phyloP scores from a whole-genome alignment of 1,140 invertebrate species.

The Phenacoccus solenopsis region DNA sequence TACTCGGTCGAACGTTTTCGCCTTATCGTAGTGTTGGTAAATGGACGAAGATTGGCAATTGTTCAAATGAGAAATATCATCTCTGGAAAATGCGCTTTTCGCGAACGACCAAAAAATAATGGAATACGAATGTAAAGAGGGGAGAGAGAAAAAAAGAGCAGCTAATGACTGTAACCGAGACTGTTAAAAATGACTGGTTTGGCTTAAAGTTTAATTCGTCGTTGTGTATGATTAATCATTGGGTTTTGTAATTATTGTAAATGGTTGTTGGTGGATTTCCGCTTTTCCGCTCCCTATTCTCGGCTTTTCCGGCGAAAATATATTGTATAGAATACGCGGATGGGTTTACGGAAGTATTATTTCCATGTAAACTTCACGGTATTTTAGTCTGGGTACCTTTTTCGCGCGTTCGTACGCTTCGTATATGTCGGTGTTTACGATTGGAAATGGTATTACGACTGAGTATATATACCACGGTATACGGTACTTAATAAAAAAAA shows the following conservation, averaged over 20 bases:
- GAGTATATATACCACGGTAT: background rate
- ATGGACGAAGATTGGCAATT: background rate
- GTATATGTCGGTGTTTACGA: background rate
- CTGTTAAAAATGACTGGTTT: background rate
- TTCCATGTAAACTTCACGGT: background rate
- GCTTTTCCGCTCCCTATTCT: background rate
- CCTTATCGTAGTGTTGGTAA: too few species aligned
- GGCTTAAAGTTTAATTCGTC: background rate
- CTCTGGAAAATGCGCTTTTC: background rate
- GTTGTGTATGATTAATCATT: background rate
- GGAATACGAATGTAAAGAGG: too few species aligned
- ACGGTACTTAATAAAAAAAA: background rate
- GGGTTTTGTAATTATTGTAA: background rate
- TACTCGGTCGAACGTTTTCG: too few species aligned
- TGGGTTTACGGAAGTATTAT: background rate
- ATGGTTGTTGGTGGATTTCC: background rate
- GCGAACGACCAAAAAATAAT: too few species aligned
- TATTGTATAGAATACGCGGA: background rate
- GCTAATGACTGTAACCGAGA: background rate
- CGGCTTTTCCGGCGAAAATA: background rate
- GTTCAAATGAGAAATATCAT: background rate
- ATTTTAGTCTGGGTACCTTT: background rate
- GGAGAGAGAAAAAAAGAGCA: background rate
- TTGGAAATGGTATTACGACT: background rate
- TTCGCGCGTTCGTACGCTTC: background rate